These are phyloP conservation scores for silkworm (Bombyx mori) DNA, from an alignment of 1,140 invertebrate genomes.

Conservation along the genomic window ASM3026992v2 NC_085118.1:7554001-7554500, in stretches of 20 bases:
- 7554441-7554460: not conserved
- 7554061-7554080: too few relatives aligned
- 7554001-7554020: too few relatives aligned
- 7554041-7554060: too few relatives aligned
- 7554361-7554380: not conserved
- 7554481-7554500: not conserved
- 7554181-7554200: slow-evolving; percentile 38
- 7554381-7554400: not conserved
- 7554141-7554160: too few relatives aligned
- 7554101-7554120: too few relatives aligned
- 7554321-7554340: slow-evolving; percentile 63
- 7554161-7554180: too few relatives aligned
- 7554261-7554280: slow-evolving; percentile 70
- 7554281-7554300: slow-evolving; percentile 68
- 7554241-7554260: slow-evolving; percentile 65
- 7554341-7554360: slow-evolving; percentile 44
- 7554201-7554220: slow-evolving; percentile 68
- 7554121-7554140: too few relatives aligned
- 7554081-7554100: too few relatives aligned
- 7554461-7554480: too few relatives aligned
- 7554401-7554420: too few relatives aligned
- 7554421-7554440: not conserved
- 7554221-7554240: slow-evolving; percentile 70
- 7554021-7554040: too few relatives aligned
- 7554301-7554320: slow-evolving; percentile 69